Base-by-base conservation (phyloP, 2,888 invertebrate species). In the Rutpela maculata region DNA sequence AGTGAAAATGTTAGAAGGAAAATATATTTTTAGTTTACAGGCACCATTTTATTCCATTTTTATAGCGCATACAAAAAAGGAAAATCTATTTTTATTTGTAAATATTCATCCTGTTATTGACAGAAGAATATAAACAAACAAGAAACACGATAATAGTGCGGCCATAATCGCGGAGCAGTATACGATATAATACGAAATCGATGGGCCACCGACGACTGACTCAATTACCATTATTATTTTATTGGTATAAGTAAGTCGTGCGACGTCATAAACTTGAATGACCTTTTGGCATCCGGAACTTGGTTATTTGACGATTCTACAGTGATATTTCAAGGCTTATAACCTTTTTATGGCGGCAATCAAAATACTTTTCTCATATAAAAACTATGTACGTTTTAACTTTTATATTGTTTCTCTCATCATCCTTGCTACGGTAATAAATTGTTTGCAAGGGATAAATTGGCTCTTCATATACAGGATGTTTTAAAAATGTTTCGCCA, bases 151-250 rank as follows among this genome's bases (percentile, higher is more conserved):
- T 80, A 78, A 78, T 80, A 76, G 72, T 55, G 35, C 31, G 56
- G 75, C 75, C 75, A 78, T 80, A 78, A 80, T 73, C 67, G 73
- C 50, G 70, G 63, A 78, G 18, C 68, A 67, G 70, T 72, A 72
- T 72, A 78, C 74, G 38, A 76, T 78, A 77, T 78, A 78, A 77
- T 68, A 78, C 73, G 71, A 77, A 78, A 77, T 77, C 78, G 77
- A 78, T 78, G 74, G 50, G 69, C 71, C 57, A 68, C 78, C 75
- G 74, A 55, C 55, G 74, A 80, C 80, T 67, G 76, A 68, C 72
- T 78, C 80, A 74, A 81, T 82, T 81, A 82, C 78, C 80, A 82
- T 81, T 82, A 82, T 82, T 80, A 82, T 82, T 84, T 84, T 84
- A 84, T 82, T 82, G 81, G 79, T 70, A 76, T 81, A 78, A 81